Base-by-base conservation (phyloP, 1,140 invertebrate genomes). In the Drosophila gunungcola region DNA sequence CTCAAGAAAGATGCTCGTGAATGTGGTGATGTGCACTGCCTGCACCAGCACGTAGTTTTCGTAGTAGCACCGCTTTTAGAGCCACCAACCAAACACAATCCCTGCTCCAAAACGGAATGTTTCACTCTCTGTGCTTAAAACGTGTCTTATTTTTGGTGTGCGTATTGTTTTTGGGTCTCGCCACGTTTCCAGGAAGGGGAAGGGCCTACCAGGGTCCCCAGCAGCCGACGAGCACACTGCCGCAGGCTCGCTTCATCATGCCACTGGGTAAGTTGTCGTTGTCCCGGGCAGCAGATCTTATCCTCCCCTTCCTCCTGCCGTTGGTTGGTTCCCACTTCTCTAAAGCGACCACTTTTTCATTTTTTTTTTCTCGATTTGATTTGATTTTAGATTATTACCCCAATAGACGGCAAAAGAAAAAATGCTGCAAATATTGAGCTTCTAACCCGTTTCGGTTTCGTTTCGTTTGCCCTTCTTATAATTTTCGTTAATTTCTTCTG, bases 381-480 rank as follows among this genome's bases (percentile, higher is more conserved):
- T 78, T 84, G 63, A 73, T 89, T 91, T 81, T 92, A 92, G 91
- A 92, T 88, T 92, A 92, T 80, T 92, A 73, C 58, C 91, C 91
- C 57, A 92, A 92, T 91, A 91, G 91, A 84, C 63, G 91, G 73
- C 79, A 80, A 74, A 91, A 90, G 75, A 91, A 91, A 76, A 80
- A 80, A 73, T 86, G 81, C 81, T 86, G 74, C 84, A 89, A 91
- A 86, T 89, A 72, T 91, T 91, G 67, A 91, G 49, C 67, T 76
- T 42, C 11, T 61, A 38, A 38, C 54, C 4, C 63, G 64, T 69
- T 45, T 41, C 42, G 55, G 16, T 21, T 21, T 21, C 16, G 16
- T 21, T 21, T 78, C 84, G 45, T 52, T 45, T 53, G 34, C 38
- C 70, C 73, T 21, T 21, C 43, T 78, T 60, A 81, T 82, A 29